phyloP scores from a whole-genome alignment of 2,888 invertebrate genomes.

The Eupithecia subfuscata region DNA sequence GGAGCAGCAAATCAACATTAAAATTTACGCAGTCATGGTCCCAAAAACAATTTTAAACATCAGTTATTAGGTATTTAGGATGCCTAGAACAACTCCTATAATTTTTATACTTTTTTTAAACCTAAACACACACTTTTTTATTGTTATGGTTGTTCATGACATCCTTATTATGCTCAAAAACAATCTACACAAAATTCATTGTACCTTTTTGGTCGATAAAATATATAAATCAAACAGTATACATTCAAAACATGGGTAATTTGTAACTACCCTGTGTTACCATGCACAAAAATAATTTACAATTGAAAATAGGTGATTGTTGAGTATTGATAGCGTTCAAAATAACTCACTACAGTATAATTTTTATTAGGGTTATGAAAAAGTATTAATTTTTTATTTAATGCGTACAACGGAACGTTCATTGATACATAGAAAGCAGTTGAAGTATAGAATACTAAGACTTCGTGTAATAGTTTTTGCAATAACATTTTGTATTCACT shows the following conservation, averaged over 20 bases:
- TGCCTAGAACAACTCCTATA: constrained; percentile 20
- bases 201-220: constrained; percentile 54
- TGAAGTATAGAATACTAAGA: neutral
- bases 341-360: constrained; percentile 5
- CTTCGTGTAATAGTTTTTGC: neutral
- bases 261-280: constrained; percentile 66
- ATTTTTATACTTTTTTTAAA: neutral
- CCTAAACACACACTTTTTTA: constrained; percentile 1
- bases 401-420: no score
- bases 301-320: constrained; percentile 48
- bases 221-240: constrained; percentile 47
- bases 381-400: no score
- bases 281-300: constrained; percentile 60
- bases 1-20: constrained; percentile 46
- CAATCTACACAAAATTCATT: constrained; percentile 57
- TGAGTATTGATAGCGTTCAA: constrained; percentile 21
- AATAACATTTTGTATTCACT: constrained; percentile 34
- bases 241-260: constrained; percentile 53
- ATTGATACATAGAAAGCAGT: neutral
- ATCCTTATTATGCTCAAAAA: constrained; percentile 47
- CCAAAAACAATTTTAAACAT: constrained; percentile 56
- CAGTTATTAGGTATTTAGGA: constrained; percentile 16
- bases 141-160: constrained; percentile 33
- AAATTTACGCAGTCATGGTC: constrained; percentile 60
- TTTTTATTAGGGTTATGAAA: neutral